A percentile compares a stretch with the other conserved stretches of the same genome.
These are phyloP conservation scores for Saccopteryx leptura DNA, from an alignment of 2,113 vertebrate genomes.

Conservation along the genomic window DNA sequence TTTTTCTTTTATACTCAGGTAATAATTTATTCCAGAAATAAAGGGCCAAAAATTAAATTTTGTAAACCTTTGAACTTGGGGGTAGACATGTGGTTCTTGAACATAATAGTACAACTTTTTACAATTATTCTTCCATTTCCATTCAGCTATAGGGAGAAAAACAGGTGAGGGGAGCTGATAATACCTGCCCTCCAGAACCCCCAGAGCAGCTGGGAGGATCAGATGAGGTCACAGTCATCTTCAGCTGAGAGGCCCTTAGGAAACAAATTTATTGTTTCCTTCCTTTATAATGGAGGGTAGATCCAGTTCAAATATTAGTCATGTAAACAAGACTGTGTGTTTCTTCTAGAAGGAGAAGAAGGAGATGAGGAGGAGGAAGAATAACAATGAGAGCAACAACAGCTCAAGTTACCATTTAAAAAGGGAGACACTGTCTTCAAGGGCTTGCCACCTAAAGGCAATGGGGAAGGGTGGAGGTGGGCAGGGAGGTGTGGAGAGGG, in stretches of 20 bases:
- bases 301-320: conserved; percentile 73
- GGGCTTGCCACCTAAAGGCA: not conserved
- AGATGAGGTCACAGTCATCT: conserved; percentile 14
- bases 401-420: not conserved
- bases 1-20: not conserved
- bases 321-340: conserved; percentile 19
- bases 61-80: conserved; percentile 40
- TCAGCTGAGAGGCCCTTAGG: conserved; percentile 64
- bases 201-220: not conserved
- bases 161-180: not conserved
- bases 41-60: conserved; percentile 29
- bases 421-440: not conserved
- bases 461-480: not conserved
- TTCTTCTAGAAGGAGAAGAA: conserved; percentile 46
- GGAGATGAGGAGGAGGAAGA: not conserved
- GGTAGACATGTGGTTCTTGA: not conserved
- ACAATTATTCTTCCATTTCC: conserved; percentile 2
- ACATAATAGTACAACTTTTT: conserved; percentile 1
- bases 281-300: conserved; percentile 67
- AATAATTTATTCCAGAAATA: conserved; percentile 48
- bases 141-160: not conserved
- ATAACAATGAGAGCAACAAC: not conserved
- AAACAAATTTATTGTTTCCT: conserved; percentile 76
- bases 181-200: not conserved
- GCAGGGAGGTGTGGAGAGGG: not conserved